Evolutionary conservation across 2,797 vertebrate genomes (phyloP), one percentile per base, ranked within the genome.

Genomic region (Enteromius anoplus): DNA sequence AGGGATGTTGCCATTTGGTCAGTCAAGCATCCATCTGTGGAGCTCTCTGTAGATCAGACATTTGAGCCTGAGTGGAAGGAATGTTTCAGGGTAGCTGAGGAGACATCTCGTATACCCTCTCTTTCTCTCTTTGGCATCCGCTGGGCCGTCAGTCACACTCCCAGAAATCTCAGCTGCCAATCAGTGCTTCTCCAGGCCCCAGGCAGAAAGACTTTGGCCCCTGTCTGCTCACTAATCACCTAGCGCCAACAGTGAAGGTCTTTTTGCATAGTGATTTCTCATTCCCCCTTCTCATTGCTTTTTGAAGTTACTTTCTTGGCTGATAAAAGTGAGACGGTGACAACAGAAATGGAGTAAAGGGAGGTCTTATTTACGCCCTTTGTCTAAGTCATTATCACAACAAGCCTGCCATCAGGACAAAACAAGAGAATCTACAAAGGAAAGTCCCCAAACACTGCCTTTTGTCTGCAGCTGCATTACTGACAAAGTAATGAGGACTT

Each of bases 51-150:
- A 80, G 78, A 75, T 69, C 19, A 84, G 66, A 71, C 53, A 66
- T 81, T 80, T 66, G 76, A 64, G 70, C 62, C 78, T 82, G 17
- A 75, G 64, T 1, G 47, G 71, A 81, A 82, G 81, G 32, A 86
- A 72, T 84, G 82, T 73, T 71, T 72, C 55, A 23, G n/a, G 69
- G 82, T 82, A 32, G 9, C 23, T 85, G 85, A 86, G 80, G 75
- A 87, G 32, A 85, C 0, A 81, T 87, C 83, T 88, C 21, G 82
- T 34, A 75, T 75, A 85, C 87, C 75, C n/a, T 42, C 3, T 26
- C 15, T 17, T 40, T 5, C 72, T 85, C 40, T 53, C 71, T 60
- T 9, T 81, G 75, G 72, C 81, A 78, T 85, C 64, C 84, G 78
- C 58, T 78, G 34, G 60, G 51, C 79, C 40, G 34, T 71, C 83